These are phyloP conservation scores for Corvus cornix DNA, from an alignment of 2,113 vertebrate species.

Conservation along the genomic window DNA sequence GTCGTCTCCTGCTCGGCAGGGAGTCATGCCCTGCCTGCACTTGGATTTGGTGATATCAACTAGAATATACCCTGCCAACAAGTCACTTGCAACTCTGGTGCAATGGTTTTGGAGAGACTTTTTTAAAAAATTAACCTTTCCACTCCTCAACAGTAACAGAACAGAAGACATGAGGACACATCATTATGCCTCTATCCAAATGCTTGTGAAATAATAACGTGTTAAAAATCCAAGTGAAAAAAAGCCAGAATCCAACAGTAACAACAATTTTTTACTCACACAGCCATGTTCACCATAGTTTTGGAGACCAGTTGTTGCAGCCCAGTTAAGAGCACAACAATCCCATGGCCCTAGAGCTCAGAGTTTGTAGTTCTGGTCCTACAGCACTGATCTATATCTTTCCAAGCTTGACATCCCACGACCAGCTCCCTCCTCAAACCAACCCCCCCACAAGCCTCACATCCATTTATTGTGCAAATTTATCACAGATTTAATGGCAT, in stretches of 20 bases:
- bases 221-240: background rate
- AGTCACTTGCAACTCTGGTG: background rate
- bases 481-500: background rate
- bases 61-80: background rate
- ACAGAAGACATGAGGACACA: accelerated
- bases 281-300: accelerated
- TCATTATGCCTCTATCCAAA: background rate
- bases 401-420: background rate
- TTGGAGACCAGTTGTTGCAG: background rate
- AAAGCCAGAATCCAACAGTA: background rate
- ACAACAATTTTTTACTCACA: background rate
- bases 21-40: background rate
- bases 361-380: background rate
- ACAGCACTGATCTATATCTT: background rate
- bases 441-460: background rate
- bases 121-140: background rate
- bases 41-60: background rate
- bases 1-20: background rate
- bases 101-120: background rate
- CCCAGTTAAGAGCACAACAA: background rate
- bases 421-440: background rate
- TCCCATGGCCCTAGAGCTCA: background rate
- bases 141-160: background rate
- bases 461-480: background rate
- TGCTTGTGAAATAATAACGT: background rate